Evolutionary conservation across 2,113 vertebrate genomes (phyloP).

Genomic region (Vireo altiloquus): DNA sequence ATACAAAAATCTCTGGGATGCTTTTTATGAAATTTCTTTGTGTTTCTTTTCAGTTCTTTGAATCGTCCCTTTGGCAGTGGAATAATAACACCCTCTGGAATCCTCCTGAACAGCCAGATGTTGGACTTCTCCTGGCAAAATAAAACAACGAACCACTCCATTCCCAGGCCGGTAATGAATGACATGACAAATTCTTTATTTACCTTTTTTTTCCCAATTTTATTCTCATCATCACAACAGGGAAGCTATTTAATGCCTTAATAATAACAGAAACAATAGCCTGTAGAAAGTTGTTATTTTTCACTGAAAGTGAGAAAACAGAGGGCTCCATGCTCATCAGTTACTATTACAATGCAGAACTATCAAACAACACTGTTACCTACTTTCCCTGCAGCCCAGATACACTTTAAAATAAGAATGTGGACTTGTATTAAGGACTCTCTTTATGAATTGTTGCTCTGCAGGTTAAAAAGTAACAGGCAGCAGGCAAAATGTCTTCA

Average conservation of each 20-base stretch:
- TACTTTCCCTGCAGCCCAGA: not conserved
- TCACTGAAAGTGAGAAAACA: not conserved
- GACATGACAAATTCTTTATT: not conserved
- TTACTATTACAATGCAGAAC: not conserved
- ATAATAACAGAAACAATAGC: not conserved
- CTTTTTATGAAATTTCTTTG: not conserved
- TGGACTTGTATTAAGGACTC: not conserved
- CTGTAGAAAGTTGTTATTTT: not conserved
- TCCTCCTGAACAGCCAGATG: conserved; percentile 96
- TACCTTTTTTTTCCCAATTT: not conserved
- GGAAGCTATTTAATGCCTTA: not conserved
- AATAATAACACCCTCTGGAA: conserved; percentile 89
- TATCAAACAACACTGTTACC: not conserved
- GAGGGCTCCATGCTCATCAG: not conserved
- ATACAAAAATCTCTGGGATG: not conserved
- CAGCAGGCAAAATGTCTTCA: not conserved
- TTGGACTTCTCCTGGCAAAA: conserved; percentile 95
- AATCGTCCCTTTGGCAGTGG: conserved; percentile 95
- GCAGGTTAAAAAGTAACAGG: not conserved
- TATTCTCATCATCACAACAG: not conserved
- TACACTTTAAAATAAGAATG: not conserved
- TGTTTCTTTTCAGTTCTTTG: conserved; percentile 79
- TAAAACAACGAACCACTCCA: conserved; percentile 75
- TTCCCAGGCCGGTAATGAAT: conserved; percentile 75
- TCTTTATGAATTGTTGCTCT: not conserved